Evolutionary conservation across 2,888 invertebrate genomes (phyloP).

Genomic region (Teinopalpus imperialis): DNA sequence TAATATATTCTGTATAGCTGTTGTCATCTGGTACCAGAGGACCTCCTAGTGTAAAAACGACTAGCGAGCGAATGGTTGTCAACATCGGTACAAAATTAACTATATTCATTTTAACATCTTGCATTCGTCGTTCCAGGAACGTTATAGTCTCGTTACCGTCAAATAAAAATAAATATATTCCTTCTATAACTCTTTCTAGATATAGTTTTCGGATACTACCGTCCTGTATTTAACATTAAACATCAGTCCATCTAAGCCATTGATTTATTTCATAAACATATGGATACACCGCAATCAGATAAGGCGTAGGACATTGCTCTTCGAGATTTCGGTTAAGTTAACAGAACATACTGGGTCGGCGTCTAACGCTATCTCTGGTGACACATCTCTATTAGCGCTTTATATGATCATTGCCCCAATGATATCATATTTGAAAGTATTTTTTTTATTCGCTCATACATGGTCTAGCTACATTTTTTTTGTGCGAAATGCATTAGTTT

Average conservation of each 20-base stretch:
- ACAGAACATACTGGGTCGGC: conserved; percentile 38
- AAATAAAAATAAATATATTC: no score
- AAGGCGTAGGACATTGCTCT: conserved; percentile 54
- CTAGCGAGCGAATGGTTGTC: no score
- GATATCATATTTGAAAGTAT: conserved; percentile 22
- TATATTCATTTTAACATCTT: no score
- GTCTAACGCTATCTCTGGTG: conserved; percentile 39
- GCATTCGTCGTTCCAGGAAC: no score
- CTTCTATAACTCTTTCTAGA: no score
- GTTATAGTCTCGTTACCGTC: no score
- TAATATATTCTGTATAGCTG: no score
- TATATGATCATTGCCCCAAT: conserved; percentile 13
- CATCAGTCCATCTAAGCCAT: conserved; percentile 9
- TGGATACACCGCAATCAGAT: conserved; percentile 26
- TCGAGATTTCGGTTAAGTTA: conserved; percentile 62
- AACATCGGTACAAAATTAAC: no score
- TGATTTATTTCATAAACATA: conserved; percentile 22
- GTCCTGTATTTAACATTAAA: neutral
- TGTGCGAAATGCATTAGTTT: no score
- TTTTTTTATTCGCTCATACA: conserved; percentile 7
- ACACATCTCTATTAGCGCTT: conserved; percentile 31
- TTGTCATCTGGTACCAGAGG: no score
- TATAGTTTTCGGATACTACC: no score
- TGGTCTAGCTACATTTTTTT: conserved; percentile 13
- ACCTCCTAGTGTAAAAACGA: no score